Percentiles rank a stretch among this genome's conserved stretches.
phyloP scores from a whole-genome alignment of 2,888 invertebrate species.

The Exocentrus adspersus region DNA sequence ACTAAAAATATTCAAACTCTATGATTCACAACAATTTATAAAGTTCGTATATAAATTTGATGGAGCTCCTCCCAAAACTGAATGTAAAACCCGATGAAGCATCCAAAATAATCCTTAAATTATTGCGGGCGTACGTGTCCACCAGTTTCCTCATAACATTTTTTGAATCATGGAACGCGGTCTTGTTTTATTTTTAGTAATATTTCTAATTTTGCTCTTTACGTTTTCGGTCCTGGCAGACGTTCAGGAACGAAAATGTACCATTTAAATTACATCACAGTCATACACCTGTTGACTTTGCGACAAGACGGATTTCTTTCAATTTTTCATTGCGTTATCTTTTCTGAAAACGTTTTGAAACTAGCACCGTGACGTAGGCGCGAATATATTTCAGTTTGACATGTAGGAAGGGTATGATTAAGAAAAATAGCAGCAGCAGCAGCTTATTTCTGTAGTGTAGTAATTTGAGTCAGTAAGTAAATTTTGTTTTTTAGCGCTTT shows the following conservation, averaged over 20 bases:
- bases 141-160: no score
- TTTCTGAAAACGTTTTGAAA: not conserved
- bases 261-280: conserved; percentile 4
- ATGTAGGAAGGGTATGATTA: no score
- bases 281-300: conserved; percentile 23
- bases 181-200: conserved; percentile 5
- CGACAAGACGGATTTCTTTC: not conserved
- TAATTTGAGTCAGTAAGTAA: not conserved
- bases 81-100: no score
- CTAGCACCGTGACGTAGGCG: not conserved
- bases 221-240: conserved; percentile 19
- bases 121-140: not conserved
- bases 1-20: no score
- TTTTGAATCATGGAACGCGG: not conserved
- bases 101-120: no score
- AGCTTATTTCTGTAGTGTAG: no score
- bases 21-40: no score
- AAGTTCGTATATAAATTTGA: no score
- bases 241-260: conserved; percentile 9
- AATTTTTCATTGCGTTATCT: not conserved
- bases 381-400: no score
- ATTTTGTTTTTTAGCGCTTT: not conserved
- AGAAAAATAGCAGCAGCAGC: no score
- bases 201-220: conserved; percentile 22
- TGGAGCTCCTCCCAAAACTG: no score